Percentiles rank a stretch among this genome's conserved stretches.
These are phyloP conservation scores for Octonoba sinensis DNA, from an alignment of 2,888 invertebrate species.

Conservation along the genomic window DNA sequence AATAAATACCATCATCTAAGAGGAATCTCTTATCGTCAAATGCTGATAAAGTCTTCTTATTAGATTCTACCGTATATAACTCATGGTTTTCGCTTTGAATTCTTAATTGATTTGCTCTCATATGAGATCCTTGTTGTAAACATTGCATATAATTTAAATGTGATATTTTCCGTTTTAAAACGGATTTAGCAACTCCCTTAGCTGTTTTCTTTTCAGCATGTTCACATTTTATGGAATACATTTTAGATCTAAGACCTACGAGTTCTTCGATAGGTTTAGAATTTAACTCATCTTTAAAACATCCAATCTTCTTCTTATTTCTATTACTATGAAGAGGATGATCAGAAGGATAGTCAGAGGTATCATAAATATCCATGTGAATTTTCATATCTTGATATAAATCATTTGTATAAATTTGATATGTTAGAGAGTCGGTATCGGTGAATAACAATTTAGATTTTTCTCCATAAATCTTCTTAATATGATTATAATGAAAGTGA, in stretches of 20 bases:
- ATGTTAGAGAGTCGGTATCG: slow-evolving; percentile 68
- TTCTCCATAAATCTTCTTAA: slow-evolving; percentile 66
- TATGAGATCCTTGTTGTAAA: too few species aligned
- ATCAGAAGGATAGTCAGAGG: slow-evolving; percentile 67
- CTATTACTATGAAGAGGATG: slow-evolving; percentile 47
- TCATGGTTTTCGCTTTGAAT: too few species aligned
- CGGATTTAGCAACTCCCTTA: too few species aligned
- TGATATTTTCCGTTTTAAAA: too few species aligned
- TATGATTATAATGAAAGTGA: slow-evolving; percentile 64
- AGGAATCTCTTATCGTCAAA: too few species aligned
- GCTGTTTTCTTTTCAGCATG: too few species aligned
- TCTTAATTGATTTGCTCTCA: too few species aligned
- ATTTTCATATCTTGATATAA: slow-evolving; percentile 67
- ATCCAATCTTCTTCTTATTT: too few species aligned
- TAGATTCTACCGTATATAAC: too few species aligned
- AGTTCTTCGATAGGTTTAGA: slow-evolving; percentile 67
- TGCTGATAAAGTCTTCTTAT: too few species aligned
- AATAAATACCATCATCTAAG: too few species aligned
- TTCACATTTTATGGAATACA: slow-evolving; percentile 52
- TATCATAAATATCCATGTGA: slow-evolving; percentile 64
- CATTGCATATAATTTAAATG: too few species aligned
- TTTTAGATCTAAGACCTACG: slow-evolving; percentile 65
- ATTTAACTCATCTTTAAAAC: slow-evolving; percentile 69
- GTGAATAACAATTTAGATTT: slow-evolving; percentile 67
- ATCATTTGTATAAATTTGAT: slow-evolving; percentile 64